Conservation (phyloP, 2,113 vertebrate species). For the Dolichotis patagonum region DNA sequence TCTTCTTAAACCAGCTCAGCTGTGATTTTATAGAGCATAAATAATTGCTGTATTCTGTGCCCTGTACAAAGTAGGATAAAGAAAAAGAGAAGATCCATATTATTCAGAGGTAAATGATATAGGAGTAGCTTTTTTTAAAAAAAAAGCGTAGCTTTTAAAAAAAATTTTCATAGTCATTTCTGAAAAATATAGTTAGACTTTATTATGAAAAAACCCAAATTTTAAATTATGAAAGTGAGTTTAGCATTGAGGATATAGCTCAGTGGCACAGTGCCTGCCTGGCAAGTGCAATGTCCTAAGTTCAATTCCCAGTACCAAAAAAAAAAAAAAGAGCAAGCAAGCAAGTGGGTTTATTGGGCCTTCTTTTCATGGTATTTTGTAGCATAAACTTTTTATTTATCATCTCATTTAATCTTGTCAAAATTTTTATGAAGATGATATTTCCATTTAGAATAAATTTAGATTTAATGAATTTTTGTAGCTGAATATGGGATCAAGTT, state of each 20-base stretch:
- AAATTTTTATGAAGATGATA: background rate
- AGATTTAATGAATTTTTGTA: conserved; percentile 11
- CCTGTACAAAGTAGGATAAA: background rate
- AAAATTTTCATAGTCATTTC: background rate
- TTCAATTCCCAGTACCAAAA: no score
- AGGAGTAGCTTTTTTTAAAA: conserved; percentile 18
- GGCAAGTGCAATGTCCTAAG: no score
- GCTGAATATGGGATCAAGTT: background rate
- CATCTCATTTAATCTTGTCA: conserved; percentile 23
- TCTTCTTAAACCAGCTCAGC: background rate
- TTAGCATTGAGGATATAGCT: background rate
- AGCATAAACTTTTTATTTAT: background rate
- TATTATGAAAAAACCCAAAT: conserved; percentile 23
- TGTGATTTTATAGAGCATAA: conserved; percentile 12
- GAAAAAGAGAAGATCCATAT: background rate
- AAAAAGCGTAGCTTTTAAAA: no score
- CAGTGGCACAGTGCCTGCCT: no score
- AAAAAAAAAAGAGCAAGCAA: no score
- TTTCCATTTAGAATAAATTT: background rate
- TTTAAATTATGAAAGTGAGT: conserved; percentile 45
- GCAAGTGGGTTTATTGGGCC: background rate
- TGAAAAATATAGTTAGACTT: conserved; percentile 40
- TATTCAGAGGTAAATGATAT: background rate
- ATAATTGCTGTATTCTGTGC: background rate
- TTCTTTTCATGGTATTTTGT: background rate